Evolutionary conservation across 2,113 vertebrate species (phyloP).

Genomic region (Casuarius casuarius): DNA sequence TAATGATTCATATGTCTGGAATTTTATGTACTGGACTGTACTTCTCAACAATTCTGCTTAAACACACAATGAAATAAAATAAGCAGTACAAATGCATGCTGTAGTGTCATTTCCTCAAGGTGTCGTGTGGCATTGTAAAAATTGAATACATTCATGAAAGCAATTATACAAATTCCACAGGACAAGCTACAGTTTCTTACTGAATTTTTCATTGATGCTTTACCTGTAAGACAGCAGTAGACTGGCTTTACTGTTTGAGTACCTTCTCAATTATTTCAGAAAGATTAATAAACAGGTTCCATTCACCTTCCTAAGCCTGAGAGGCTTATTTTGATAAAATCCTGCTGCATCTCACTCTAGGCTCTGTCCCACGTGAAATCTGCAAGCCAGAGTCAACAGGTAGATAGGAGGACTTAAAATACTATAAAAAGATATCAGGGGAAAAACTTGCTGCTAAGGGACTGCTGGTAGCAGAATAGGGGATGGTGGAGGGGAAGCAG

Average conservation of each 20-base stretch:
- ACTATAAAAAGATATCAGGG: neutral
- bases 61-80: neutral
- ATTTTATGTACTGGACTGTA: neutral
- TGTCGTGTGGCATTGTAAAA: neutral
- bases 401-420: neutral
- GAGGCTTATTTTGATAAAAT: neutral
- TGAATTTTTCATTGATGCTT: neutral
- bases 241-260: neutral
- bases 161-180: neutral
- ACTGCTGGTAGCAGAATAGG: neutral
- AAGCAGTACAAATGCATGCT: neutral
- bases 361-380: neutral
- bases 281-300: neutral
- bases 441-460: neutral
- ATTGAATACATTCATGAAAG: constrained; percentile 1
- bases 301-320: neutral
- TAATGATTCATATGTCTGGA: neutral
- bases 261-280: constrained; percentile 4
- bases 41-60: neutral
- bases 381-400: neutral
- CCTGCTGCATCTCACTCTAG: neutral
- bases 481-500: neutral
- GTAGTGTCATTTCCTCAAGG: neutral
- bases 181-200: neutral
- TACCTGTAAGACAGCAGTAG: neutral